Percentiles rank a stretch among this genome's conserved stretches.
phyloP scores from a whole-genome alignment of 1,140 invertebrate species.

The Aphis craccivora region DNA sequence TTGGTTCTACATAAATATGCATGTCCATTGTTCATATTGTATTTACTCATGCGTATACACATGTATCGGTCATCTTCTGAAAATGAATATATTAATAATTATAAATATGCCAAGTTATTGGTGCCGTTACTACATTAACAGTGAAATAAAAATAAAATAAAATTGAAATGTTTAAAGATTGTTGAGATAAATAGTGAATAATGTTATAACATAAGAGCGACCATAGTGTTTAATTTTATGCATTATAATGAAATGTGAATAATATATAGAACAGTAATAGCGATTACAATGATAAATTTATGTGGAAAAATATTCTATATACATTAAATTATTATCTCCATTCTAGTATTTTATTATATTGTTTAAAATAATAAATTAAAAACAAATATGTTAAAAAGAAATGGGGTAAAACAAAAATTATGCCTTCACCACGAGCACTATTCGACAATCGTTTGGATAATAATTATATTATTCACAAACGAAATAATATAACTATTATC shows the following conservation, averaged over 20 bases:
- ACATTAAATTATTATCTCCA: not conserved
- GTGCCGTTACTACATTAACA: not conserved
- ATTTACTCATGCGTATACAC: too few relatives aligned
- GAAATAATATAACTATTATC: not conserved
- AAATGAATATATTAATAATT: not conserved
- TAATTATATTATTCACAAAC: too few relatives aligned
- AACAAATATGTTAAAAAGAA: not conserved
- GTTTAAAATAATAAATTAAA: not conserved
- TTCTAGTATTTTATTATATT: not conserved
- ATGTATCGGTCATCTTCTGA: not conserved
- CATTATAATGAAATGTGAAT: not conserved
- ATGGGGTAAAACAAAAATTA: not conserved
- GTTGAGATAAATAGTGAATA: not conserved
- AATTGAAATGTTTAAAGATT: not conserved
- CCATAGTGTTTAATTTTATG: not conserved
- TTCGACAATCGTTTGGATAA: not conserved
- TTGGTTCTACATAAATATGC: not conserved
- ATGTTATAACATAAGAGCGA: not conserved
- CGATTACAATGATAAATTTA: not conserved
- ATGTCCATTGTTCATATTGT: too few relatives aligned
- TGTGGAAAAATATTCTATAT: not conserved
- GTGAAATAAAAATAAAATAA: not conserved
- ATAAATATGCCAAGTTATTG: not conserved
- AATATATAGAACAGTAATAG: not conserved
- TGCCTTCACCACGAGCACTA: not conserved